Conservation (phyloP, 2,888 invertebrate genomes). For the Tenthredo distinguenda region DNA sequence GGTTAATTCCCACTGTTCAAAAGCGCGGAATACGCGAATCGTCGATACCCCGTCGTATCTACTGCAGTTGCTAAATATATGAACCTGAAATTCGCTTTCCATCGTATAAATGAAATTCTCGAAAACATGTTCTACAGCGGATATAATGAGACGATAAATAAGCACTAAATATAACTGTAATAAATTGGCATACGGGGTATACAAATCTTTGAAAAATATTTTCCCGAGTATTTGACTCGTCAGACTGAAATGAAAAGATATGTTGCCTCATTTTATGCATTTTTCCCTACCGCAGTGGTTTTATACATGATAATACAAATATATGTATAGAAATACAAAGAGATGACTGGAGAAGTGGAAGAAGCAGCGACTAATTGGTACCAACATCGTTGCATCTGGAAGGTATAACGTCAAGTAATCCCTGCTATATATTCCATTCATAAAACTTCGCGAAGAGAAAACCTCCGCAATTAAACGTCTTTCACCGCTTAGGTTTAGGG, state of each 20-base stretch:
- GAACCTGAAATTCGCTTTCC: no score
- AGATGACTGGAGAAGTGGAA: not conserved
- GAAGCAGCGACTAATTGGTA: constrained; percentile 6
- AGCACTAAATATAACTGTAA: no score
- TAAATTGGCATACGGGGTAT: no score
- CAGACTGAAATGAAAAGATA: not conserved
- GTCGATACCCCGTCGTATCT: not conserved
- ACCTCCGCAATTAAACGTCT: not conserved
- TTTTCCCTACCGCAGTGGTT: not conserved
- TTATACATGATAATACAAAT: not conserved
- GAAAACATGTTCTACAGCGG: no score
- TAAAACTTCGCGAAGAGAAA: not conserved
- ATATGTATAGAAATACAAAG: not conserved
- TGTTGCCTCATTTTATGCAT: not conserved
- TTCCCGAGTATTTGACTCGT: not conserved
- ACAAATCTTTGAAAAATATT: not conserved
- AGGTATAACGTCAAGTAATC: not conserved
- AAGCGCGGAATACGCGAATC: not conserved
- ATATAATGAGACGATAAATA: no score
- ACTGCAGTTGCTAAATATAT: no score
- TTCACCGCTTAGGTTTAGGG: not conserved
- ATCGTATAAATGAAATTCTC: no score
- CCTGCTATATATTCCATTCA: not conserved
- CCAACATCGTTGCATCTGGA: not conserved
- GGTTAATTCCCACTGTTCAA: not conserved